Base-by-base conservation (phyloP, 2,113 vertebrate species). In the Megaceryle maxima region DNA sequence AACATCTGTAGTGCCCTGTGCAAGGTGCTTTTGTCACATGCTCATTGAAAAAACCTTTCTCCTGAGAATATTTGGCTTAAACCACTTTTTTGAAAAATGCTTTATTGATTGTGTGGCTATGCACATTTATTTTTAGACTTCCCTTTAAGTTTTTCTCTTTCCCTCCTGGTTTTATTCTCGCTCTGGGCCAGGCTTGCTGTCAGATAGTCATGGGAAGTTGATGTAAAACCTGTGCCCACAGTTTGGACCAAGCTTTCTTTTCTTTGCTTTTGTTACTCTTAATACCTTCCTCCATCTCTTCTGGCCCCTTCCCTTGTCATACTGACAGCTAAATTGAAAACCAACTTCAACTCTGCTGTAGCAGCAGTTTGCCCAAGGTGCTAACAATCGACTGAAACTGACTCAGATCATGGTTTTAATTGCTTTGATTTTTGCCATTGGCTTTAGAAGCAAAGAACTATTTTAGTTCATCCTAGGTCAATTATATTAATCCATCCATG, bases 341-440 rank as follows among this genome's bases (percentile, higher is more conserved):
- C 83, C 70, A 79, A 44, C 60, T 46, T 26, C 72, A 90, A 3
- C 73, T 77, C 73, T 84, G 69, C 73, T 93, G 44, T 19, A 1
- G 72, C 39, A 26, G 53, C 35, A 9, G 56, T 92, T 68, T 83
- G 86, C 93, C 88, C 0, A 11, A 88, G 83, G 90, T 84, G 48
- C 26, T 63, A 86, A 31, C 43, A 44, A 51, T 86, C 1, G 8
- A 63, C 90, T 81, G 63, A 77, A 96, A 86, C 77, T 69, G 86
- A 62, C 80, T 90, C 3, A 2, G 84, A 92, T 97, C 35, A 9
- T 83, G 60, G 60, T 88, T 97, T 92, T 92, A 97, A 92, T 93
- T 88, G 56, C 64, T 86, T 96, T 97, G 85, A 83, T 96, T 92
- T 93, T 80, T 88, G 82, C 85, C 29, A n/a, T 55, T 75, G 48